Evolutionary conservation across 2,888 invertebrate genomes (phyloP), one percentile per base, ranked within the genome.

Genomic region (Urechis unicinctus): DNA sequence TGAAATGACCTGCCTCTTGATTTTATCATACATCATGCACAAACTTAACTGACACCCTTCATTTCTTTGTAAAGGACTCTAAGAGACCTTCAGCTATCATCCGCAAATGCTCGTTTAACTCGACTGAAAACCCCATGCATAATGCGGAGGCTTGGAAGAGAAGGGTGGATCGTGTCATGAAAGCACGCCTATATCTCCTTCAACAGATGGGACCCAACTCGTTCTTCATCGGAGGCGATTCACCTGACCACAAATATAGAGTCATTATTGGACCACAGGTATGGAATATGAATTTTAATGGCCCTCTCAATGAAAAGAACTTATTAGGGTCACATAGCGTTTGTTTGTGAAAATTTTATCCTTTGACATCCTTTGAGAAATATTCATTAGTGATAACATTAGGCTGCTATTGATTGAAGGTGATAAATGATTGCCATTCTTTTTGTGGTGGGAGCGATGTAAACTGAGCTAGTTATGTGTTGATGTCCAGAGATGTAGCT

Each of bases 231-330:
- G 77, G 75, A 2, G 79, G 78, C 28, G 80, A 80, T 61, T 78
- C 78, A 5, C 78, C 78, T 17, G 74, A 75, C 53, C 78, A 79
- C 66, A 79, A 79, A 63, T 79, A 77, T 66, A 70, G 73, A 55
- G 78, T 80, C 54, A 77, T 78, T 62, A 79, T 80, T 61, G 80
- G 80, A 30, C 77, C 79, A 31, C 79, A 80, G 77, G 79, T 79
- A 60, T 17, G 36, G 9, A 13, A 17, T 13, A 17, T 36, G n/a
- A n/a, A n/a, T n/a, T n/a, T n/a, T n/a, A n/a, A n/a, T n/a, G n/a
- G n/a, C n/a, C n/a, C n/a, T n/a, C n/a, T n/a, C n/a, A n/a, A n/a
- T n/a, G n/a, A n/a, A n/a, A n/a, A n/a, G n/a, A n/a, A n/a, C n/a
- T n/a, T 6, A 6, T 45, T 45, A 17, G 13, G 21, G 6, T 45